Evolutionary conservation across 2,888 invertebrate species (phyloP).

Genomic region (Cosmorhoe ocellata): DNA sequence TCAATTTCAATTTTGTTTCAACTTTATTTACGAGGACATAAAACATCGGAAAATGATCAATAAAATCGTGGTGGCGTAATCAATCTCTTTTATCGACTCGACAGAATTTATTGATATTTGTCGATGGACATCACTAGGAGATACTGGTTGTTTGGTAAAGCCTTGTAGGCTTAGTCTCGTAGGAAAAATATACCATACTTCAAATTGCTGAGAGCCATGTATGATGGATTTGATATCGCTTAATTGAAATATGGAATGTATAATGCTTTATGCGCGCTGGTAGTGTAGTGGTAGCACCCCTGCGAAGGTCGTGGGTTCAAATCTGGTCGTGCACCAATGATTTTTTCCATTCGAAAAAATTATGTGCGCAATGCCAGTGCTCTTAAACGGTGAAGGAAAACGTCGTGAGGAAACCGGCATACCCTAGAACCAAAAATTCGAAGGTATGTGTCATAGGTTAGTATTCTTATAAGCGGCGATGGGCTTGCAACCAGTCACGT

Average conservation of each 20-base stretch:
- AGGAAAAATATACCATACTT: slow-evolving; percentile 30
- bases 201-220: slow-evolving; percentile 15
- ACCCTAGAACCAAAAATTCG: no score
- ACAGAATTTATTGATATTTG: slow-evolving; percentile 41
- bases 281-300: no score
- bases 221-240: slow-evolving; percentile 7
- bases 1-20: slow-evolving; percentile 40
- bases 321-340: no score
- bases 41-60: slow-evolving; percentile 41
- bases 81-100: slow-evolving; percentile 34
- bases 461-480: no score
- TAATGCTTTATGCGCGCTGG: no score
- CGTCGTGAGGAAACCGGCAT: no score
- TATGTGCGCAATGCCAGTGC: no score
- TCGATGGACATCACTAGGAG: slow-evolving; percentile 55
- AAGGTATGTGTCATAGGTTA: no score
- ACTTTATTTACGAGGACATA: slow-evolving; percentile 38
- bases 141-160: slow-evolving; percentile 64
- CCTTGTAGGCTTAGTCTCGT: slow-evolving; percentile 50
- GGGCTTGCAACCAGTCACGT: no score
- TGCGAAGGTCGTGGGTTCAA: no score
- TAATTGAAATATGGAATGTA: slow-evolving; percentile 5
- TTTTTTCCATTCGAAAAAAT: no score
- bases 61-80: slow-evolving; percentile 36
- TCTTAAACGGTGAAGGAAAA: no score